These are phyloP conservation scores for Conus betulinus DNA, from an alignment of 1,140 invertebrate genomes.

Conservation along the genomic window DNA sequence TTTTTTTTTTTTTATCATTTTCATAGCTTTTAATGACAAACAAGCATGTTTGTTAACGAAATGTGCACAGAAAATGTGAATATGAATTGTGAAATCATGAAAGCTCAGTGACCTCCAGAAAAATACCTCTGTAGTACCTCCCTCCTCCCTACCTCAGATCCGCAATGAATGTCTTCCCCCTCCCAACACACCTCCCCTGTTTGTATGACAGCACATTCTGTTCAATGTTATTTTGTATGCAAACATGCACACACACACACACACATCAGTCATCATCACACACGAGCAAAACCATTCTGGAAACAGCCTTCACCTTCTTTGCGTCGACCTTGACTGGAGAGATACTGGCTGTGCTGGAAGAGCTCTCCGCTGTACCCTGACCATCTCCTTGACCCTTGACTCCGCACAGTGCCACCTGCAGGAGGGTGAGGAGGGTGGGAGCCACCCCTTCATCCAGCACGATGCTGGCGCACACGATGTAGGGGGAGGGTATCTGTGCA, in stretches of 20 bases:
- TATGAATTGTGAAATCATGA: too few species aligned
- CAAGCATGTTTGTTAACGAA: too few species aligned
- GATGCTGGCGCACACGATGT: conserved; percentile 87
- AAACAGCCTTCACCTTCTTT: conserved; percentile 68
- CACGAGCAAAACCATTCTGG: not conserved
- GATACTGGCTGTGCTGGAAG: conserved; percentile 51
- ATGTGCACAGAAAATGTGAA: too few species aligned
- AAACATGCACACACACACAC: not conserved
- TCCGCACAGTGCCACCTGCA: conserved; percentile 90
- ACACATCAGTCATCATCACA: not conserved
- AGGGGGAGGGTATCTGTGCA: conserved; percentile 82
- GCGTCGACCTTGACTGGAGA: conserved; percentile 65
- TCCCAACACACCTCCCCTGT: too few species aligned
- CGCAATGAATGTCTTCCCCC: too few species aligned
- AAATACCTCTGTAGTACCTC: too few species aligned
- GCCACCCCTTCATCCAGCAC: conserved; percentile 95
- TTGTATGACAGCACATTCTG: too few species aligned
- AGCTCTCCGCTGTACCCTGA: conserved; percentile 39
- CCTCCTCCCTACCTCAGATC: too few species aligned
- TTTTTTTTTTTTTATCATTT: too few species aligned
- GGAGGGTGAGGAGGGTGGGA: conserved; percentile 90
- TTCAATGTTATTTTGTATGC: not conserved
- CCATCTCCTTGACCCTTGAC: conserved; percentile 63
- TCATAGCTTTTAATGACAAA: too few species aligned
- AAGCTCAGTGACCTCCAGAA: too few species aligned